phyloP scores from a whole-genome alignment of 2,113 vertebrate genomes.

The Mastomys coucha region DNA sequence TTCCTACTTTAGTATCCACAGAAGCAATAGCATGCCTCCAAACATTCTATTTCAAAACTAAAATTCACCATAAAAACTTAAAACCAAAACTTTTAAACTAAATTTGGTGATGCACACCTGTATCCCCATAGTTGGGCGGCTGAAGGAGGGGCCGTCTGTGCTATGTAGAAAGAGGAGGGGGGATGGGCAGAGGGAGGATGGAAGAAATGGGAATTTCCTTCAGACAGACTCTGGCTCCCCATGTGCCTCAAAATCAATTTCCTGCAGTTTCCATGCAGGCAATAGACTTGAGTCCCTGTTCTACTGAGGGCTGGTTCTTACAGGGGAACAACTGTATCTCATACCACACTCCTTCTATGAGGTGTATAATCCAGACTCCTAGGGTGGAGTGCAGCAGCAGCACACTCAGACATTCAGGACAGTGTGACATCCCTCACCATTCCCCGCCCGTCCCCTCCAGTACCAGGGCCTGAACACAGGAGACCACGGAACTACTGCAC shows the following conservation, averaged over 20 bases:
- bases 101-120: not conserved
- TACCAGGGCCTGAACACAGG: not conserved
- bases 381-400: fast-evolving
- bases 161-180: not conserved
- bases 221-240: too few species aligned
- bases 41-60: not conserved
- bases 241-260: fast-evolving
- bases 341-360: not conserved
- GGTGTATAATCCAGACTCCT: fast-evolving
- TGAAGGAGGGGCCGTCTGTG: too few species aligned
- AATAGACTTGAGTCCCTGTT: not conserved
- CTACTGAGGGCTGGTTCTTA: not conserved
- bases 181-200: too few species aligned
- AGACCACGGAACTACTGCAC: not conserved
- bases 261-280: too few species aligned
- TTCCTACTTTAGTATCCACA: not conserved
- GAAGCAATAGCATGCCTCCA: not conserved
- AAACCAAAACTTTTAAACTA: not conserved
- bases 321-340: fast-evolving
- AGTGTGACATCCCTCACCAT: too few species aligned
- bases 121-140: not conserved
- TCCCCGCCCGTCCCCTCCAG: not conserved
- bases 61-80: not conserved
- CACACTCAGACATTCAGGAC: fast-evolving
- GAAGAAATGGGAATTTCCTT: not conserved